Evolutionary conservation across 2,888 invertebrate species (phyloP).

Genomic region (Tenodera sinensis): DNA sequence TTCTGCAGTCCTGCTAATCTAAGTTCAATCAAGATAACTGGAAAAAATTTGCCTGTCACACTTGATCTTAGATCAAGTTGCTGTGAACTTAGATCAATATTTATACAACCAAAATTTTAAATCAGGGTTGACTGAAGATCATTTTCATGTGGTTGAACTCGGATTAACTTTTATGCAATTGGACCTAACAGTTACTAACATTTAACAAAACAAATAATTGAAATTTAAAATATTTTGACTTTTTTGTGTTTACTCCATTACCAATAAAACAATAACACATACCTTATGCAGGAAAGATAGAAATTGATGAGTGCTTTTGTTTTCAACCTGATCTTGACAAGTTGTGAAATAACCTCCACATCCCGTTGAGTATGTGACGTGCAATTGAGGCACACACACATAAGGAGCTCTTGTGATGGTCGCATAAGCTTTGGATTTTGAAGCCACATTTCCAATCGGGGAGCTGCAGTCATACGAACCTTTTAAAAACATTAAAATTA

Average conservation of each 20-base stretch:
- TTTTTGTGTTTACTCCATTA: neutral
- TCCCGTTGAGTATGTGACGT: slow-evolving; percentile 64
- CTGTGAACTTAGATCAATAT: too few species aligned
- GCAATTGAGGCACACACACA: slow-evolving; percentile 88
- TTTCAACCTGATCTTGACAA: slow-evolving; percentile 88
- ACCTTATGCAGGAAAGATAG: slow-evolving; percentile 78
- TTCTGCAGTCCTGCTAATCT: too few species aligned
- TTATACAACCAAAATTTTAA: too few species aligned
- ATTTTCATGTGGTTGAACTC: too few species aligned
- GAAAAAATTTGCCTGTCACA: too few species aligned
- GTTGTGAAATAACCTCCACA: slow-evolving; percentile 73
- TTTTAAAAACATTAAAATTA: slow-evolving; percentile 36
- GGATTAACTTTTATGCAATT: too few species aligned
- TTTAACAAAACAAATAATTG: too few species aligned
- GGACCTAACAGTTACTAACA: too few species aligned
- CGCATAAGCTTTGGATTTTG: slow-evolving; percentile 93
- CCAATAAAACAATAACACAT: neutral
- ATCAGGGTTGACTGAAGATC: too few species aligned
- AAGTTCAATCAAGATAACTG: too few species aligned
- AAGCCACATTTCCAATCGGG: slow-evolving; percentile 87
- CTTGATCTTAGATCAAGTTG: too few species aligned
- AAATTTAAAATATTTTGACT: too few species aligned
- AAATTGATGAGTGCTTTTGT: slow-evolving; percentile 88
- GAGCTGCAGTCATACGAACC: slow-evolving; percentile 73
- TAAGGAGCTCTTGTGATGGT: slow-evolving; percentile 86